Percentiles rank a stretch among this genome's conserved stretches.
Evolutionary conservation across 2,888 invertebrate species (phyloP).

Genomic region (Monochamus alternatus): DNA sequence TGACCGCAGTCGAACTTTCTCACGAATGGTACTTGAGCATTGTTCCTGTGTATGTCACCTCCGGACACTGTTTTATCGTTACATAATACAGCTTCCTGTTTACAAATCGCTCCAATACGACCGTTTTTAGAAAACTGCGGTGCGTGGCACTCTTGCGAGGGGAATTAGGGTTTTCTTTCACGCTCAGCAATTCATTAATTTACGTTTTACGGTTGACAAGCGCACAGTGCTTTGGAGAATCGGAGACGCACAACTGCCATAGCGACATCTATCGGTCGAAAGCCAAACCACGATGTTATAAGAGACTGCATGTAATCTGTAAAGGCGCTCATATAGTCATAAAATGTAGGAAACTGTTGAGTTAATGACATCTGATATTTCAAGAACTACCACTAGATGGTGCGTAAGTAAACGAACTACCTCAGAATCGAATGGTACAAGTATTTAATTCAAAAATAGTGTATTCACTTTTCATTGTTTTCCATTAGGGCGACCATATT

Average conservation of each 20-base stretch:
- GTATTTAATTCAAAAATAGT: too few species aligned
- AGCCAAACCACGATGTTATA: background rate
- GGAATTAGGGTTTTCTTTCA: background rate
- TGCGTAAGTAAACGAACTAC: background rate
- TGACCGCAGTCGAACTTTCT: slow-evolving; percentile 54
- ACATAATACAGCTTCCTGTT: slow-evolving; percentile 47
- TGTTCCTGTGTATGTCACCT: slow-evolving; percentile 49
- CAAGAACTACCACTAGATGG: background rate
- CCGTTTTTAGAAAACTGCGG: slow-evolving; percentile 20
- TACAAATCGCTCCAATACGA: slow-evolving; percentile 33
- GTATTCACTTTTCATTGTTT: too few species aligned
- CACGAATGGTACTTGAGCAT: slow-evolving; percentile 45
- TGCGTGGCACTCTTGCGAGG: background rate
- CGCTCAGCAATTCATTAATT: background rate
- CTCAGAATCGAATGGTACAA: background rate
- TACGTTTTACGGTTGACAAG: background rate
- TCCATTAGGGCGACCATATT: too few species aligned
- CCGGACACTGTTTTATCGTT: slow-evolving; percentile 44
- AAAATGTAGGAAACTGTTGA: background rate
- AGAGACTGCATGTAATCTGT: background rate
- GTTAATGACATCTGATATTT: background rate
- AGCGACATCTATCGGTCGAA: slow-evolving; percentile 14
- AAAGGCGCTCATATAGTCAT: background rate
- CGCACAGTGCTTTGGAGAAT: too few species aligned
- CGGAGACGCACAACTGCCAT: background rate